These are phyloP conservation scores for Chionomys nivalis DNA, from an alignment of 2,113 vertebrate species.

Conservation along the genomic window DNA sequence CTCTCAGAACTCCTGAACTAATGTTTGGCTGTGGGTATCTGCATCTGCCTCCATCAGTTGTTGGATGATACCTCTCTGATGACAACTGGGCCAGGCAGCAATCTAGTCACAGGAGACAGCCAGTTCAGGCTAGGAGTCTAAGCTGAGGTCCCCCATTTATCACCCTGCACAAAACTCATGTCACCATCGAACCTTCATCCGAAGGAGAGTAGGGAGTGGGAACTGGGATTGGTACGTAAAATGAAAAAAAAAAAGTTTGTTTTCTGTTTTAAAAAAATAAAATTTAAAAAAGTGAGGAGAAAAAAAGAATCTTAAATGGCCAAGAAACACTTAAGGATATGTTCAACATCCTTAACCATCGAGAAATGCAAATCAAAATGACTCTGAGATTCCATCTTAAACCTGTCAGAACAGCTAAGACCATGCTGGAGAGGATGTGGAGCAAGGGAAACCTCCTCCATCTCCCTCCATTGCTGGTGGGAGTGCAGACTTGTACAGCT, in stretches of 20 bases:
- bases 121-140: background rate
- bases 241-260: too few relatives aligned
- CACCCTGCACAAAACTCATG: background rate
- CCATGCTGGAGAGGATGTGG: background rate
- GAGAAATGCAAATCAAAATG: background rate
- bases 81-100: background rate
- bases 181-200: too few relatives aligned
- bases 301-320: background rate
- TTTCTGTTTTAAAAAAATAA: too few relatives aligned
- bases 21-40: background rate
- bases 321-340: background rate
- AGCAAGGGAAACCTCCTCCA: background rate
- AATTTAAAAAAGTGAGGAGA: too few relatives aligned
- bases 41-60: background rate
- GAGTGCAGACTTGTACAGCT: background rate
- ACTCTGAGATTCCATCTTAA: background rate
- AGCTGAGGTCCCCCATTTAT: background rate
- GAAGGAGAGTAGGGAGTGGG: too few relatives aligned
- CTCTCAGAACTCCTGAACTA: background rate
- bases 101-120: background rate
- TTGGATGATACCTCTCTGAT: background rate
- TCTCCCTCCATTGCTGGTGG: background rate
- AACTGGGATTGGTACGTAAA: too few relatives aligned
- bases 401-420: background rate
- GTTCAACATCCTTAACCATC: background rate